Evolutionary conservation across 2,797 vertebrate species (phyloP).

Genomic region (Enteromius thamalakanensis): DNA sequence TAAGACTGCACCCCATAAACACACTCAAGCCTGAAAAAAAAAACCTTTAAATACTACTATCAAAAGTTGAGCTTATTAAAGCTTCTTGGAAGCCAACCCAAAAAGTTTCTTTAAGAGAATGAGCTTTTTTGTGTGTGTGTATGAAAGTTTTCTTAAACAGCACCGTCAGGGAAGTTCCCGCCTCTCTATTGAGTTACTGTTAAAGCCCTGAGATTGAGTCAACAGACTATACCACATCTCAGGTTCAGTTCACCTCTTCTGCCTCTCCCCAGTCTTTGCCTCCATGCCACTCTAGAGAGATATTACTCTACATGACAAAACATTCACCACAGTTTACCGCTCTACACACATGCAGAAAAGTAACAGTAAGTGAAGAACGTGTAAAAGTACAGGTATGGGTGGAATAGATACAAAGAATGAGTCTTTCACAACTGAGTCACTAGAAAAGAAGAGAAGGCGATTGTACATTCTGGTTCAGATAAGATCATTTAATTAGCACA

Average conservation of each 20-base stretch:
- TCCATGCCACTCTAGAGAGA: background rate
- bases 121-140: background rate
- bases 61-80: background rate
- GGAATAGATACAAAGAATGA: conserved; percentile 18
- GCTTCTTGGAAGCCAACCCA: background rate
- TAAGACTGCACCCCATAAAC: too few relatives aligned
- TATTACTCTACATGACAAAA: conserved; percentile 7
- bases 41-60: background rate
- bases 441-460: background rate
- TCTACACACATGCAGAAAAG: background rate
- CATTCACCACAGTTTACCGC: background rate
- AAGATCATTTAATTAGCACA: conserved; percentile 16
- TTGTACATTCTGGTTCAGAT: background rate
- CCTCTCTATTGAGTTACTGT: conserved; percentile 30
- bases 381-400: conserved; percentile 3
- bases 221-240: conserved; percentile 17
- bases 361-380: conserved; percentile 1
- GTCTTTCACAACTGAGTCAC: conserved; percentile 26
- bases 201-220: conserved; percentile 18
- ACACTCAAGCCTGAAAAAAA: background rate
- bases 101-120: background rate
- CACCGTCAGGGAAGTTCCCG: conserved; percentile 30
- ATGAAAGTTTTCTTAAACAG: conserved; percentile 5
- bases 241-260: background rate
- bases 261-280: background rate